Conservation (phyloP, 2,888 invertebrate genomes). For the Quadroppia sp. region DNA sequence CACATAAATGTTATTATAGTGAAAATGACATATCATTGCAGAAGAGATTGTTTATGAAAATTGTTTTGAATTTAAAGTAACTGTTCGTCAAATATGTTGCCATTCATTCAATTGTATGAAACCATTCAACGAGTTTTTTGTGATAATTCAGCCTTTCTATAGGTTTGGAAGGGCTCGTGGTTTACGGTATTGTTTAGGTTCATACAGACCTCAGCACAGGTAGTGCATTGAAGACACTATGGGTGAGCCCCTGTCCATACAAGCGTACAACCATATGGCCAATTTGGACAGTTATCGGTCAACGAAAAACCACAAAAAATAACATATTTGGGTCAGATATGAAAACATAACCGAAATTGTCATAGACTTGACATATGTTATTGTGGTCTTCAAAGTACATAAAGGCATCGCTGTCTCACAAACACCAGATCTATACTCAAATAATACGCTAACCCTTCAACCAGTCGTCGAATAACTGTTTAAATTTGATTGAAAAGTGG, state of each 20-base stretch:
- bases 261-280: constrained; percentile 20
- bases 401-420: constrained; percentile 27
- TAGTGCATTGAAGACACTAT: neutral
- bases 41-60: constrained; percentile 3
- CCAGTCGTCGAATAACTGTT: constrained; percentile 19
- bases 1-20: too few relatives aligned
- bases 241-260: neutral
- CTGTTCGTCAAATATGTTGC: neutral
- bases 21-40: neutral
- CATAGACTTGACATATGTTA: constrained; percentile 32
- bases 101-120: neutral
- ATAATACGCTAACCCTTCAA: constrained; percentile 20
- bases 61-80: neutral
- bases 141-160: constrained; percentile 8
- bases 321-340: constrained; percentile 37
- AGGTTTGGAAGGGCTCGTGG: constrained; percentile 20
- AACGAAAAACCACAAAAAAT: constrained; percentile 23
- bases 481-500: constrained; percentile 25
- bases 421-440: constrained; percentile 28
- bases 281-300: constrained; percentile 33
- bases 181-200: constrained; percentile 1
- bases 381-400: constrained; percentile 36
- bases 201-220: neutral
- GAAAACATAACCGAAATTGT: constrained; percentile 32
- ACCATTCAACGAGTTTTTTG: constrained; percentile 12